These are phyloP conservation scores for Zaprionus ornatus DNA, from an alignment of 1,140 invertebrate species.

Conservation along the genomic window DNA sequence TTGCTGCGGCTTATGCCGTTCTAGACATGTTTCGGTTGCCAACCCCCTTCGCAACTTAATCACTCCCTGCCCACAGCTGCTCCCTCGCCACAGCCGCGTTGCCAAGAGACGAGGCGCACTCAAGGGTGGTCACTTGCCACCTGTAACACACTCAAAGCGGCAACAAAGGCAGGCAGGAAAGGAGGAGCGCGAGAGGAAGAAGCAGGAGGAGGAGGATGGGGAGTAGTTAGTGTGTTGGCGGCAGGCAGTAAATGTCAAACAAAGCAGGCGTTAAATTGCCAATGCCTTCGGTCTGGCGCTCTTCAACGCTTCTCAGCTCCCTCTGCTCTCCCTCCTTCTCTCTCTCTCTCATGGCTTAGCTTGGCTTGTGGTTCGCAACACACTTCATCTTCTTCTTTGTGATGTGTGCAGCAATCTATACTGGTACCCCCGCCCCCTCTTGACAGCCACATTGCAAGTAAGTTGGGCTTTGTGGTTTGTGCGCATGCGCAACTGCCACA, in stretches of 20 bases:
- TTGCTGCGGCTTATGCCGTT: background rate
- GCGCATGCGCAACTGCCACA: constrained; percentile 68
- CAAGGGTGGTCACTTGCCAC: background rate
- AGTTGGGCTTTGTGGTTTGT: constrained; percentile 54
- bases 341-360: background rate
- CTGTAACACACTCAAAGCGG: background rate
- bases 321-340: background rate
- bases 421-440: too few species aligned
- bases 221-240: background rate
- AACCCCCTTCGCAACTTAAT: background rate
- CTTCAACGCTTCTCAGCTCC: constrained; percentile 24
- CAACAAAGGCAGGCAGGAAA: background rate
- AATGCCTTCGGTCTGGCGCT: constrained; percentile 32
- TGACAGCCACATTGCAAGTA: background rate
- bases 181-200: background rate
- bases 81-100: background rate
- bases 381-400: background rate
- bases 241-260: constrained; percentile 25
- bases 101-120: constrained; percentile 2
- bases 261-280: constrained; percentile 76
- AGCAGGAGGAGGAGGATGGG: background rate
- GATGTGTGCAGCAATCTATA: background rate
- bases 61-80: background rate
- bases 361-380: constrained; percentile 19
- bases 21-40: background rate